Percentiles rank a stretch among this genome's conserved stretches.
Evolutionary conservation across 2,797 vertebrate genomes (phyloP).

Genomic region (Neoniphon sammara): DNA sequence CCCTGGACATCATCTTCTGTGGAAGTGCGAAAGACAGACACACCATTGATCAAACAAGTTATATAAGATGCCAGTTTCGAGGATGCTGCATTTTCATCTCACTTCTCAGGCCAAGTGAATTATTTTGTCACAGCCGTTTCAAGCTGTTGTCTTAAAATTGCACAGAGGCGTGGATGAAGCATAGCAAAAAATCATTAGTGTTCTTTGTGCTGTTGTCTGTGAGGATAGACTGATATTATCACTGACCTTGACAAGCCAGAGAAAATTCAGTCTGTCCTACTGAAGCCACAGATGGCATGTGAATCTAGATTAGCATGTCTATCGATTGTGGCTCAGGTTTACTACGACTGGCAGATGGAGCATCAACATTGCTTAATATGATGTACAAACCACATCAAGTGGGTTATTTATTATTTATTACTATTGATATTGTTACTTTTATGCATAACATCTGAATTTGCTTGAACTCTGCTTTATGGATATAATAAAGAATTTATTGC

Average conservation of each 20-base stretch:
- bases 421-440: slow-evolving; percentile 21
- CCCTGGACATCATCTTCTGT: not conserved
- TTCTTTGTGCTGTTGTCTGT: slow-evolving; percentile 51
- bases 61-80: slow-evolving; percentile 28
- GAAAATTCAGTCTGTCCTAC: slow-evolving; percentile 32
- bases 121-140: slow-evolving; percentile 41
- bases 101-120: slow-evolving; percentile 9
- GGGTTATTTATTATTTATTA: slow-evolving; percentile 46
- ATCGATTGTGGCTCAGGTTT: slow-evolving; percentile 55
- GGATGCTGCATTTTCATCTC: slow-evolving; percentile 8
- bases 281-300: slow-evolving; percentile 51
- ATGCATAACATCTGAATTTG: not conserved
- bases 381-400: slow-evolving; percentile 28
- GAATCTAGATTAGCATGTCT: slow-evolving; percentile 49
- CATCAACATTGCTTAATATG: slow-evolving; percentile 41
- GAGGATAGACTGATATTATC: slow-evolving; percentile 55
- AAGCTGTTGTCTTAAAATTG: slow-evolving; percentile 39
- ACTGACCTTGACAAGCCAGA: slow-evolving; percentile 26
- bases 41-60: slow-evolving; percentile 22
- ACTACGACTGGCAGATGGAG: slow-evolving; percentile 50
- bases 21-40: slow-evolving; percentile 4
- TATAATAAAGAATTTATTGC: not conserved
- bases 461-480: not conserved
- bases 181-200: slow-evolving; percentile 47
- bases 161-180: slow-evolving; percentile 30